Evolutionary conservation across 2,888 invertebrate genomes (phyloP), one percentile per base, ranked within the genome.

Genomic region (Apamea monoglypha): DNA sequence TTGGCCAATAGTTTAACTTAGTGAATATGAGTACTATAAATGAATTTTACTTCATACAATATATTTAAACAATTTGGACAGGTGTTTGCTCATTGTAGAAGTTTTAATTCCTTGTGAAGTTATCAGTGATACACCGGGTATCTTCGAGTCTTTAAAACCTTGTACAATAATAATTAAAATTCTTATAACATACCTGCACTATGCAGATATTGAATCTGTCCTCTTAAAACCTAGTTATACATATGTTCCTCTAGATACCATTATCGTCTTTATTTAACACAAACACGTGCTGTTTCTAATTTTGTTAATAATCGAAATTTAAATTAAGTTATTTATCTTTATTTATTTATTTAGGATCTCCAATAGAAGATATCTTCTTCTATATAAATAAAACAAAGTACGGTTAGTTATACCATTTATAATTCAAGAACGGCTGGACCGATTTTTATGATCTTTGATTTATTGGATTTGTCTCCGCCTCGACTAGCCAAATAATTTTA

Each of bases 261-360:
- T 81, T 70, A 74, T 63, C n/a, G 32, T 78, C 21, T 44, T 53
- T 25, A 67, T 40, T 76, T 80, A 76, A 72, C 50, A 63, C 53
- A n/a, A 32, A 76, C 72, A 76, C 64, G 67, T 77, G 66, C 59
- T 77, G 32, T 53, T 76, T 68, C 40, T 71, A 44, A 67, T 63
- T 40, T 71, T 64, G 29, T 72, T 71, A 73, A 72, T 78, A 56
- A 78, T 63, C 56, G 36, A 61, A 59, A 71, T 71, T 53, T 44
- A 47, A 53, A 67, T 56, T 5, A 21, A 53, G 53, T 53, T 53
- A 21, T 53, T 0, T 53, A 53, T 53, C 53, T 53, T 21, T 53
- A 21, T 53, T 53, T 53, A 53, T 53, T 21, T 21, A 21, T 47
- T 47, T 47, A 47, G 47, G 47, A 47, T 14, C 14, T 47, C 14